Conservation (phyloP, 2,888 invertebrate species). For the Heliconius hortense region DNA sequence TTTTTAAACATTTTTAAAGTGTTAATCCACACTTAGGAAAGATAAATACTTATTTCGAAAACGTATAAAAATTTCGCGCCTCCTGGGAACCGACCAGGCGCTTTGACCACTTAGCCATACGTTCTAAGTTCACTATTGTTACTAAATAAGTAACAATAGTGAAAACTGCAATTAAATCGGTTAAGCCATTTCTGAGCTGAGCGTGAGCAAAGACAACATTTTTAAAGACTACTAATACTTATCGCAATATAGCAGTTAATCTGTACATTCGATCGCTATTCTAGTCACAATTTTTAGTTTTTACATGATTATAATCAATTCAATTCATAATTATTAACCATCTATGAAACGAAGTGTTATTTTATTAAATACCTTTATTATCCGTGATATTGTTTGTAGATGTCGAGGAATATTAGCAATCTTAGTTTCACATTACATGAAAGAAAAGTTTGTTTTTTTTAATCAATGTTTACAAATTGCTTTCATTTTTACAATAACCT, state of each 20-base stretch:
- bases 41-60: too few relatives aligned
- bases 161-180: too few relatives aligned
- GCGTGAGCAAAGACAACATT: too few relatives aligned
- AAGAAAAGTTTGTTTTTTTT: not conserved
- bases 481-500: not conserved
- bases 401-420: not conserved
- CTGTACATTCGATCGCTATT: not conserved
- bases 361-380: not conserved
- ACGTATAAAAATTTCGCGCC: too few relatives aligned
- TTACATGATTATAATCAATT: not conserved
- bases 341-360: not conserved
- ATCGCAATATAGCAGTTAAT: not conserved
- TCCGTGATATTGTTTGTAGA: not conserved
- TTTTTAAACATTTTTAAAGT: too few relatives aligned
- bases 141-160: too few relatives aligned
- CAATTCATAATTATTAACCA: not conserved
- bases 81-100: too few relatives aligned
- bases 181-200: too few relatives aligned
- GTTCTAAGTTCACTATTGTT: too few relatives aligned
- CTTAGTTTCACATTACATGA: not conserved
- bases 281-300: not conserved
- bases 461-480: not conserved
- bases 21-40: too few relatives aligned
- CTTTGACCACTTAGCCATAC: too few relatives aligned
- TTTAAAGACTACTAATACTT: too few relatives aligned